These are phyloP conservation scores for Myrmophylax atrothorax DNA, from an alignment of 2,113 vertebrate species.

Conservation along the genomic window DNA sequence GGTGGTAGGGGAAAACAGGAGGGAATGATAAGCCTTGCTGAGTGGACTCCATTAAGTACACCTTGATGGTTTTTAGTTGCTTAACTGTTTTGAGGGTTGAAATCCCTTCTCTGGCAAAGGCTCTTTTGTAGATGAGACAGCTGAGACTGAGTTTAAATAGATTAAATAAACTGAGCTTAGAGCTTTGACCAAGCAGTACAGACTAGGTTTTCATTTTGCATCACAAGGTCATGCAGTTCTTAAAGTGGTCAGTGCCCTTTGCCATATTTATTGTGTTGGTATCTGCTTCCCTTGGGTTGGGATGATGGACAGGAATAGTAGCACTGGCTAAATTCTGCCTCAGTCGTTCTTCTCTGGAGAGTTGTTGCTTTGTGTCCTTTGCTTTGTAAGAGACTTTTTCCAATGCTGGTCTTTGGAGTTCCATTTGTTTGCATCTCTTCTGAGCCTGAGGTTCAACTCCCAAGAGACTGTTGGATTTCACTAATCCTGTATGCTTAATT, in stretches of 20 bases:
- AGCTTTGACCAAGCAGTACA: neutral
- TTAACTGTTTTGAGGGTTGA: neutral
- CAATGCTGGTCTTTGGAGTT: neutral
- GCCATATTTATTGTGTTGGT: neutral
- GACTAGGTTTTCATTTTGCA: neutral
- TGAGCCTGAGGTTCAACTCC: neutral
- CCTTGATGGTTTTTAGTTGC: neutral
- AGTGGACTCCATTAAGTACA: neutral
- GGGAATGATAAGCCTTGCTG: neutral
- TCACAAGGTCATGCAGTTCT: neutral
- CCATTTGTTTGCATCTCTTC: neutral
- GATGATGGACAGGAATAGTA: neutral
- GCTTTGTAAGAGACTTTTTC: neutral
- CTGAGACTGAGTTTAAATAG: neutral
- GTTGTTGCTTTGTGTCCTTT: neutral
- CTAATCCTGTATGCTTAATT: slow-evolving; percentile 20
- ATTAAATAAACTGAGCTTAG: neutral
- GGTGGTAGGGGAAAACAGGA: neutral
- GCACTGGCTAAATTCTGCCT: neutral
- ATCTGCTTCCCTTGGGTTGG: neutral
- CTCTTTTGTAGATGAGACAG: neutral
- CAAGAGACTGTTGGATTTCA: neutral
- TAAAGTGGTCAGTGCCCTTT: neutral
- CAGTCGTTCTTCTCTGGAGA: neutral
- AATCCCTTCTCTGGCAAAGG: neutral